These are phyloP conservation scores for Gasteruption jaculator DNA, from an alignment of 2,888 invertebrate species.

Conservation along the genomic window DNA sequence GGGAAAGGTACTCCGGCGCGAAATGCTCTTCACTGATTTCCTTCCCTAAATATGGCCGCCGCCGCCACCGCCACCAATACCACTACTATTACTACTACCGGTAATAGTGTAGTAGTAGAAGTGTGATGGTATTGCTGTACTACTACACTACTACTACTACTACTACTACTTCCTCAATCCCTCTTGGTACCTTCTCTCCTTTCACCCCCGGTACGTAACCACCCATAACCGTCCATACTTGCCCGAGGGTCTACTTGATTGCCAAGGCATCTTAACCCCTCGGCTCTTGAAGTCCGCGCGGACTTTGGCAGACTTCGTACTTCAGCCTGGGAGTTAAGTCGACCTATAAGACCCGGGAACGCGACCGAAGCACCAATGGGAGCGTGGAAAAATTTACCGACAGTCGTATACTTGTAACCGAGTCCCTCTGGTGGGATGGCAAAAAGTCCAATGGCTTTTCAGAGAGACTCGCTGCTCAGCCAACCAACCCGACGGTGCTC, in stretches of 20 bases:
- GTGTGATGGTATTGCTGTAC: no score
- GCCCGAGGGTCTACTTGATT: constrained; percentile 52
- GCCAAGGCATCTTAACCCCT: constrained; percentile 51
- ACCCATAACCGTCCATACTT: constrained; percentile 49
- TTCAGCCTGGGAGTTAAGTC: no score
- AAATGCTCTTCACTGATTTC: constrained; percentile 50
- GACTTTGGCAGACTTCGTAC: constrained; percentile 23
- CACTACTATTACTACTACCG: constrained; percentile 18
- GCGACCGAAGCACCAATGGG: constrained; percentile 29
- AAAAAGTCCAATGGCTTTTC: no score
- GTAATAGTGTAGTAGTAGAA: no score
- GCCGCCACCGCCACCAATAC: constrained; percentile 26
- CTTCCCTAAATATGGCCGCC: constrained; percentile 51
- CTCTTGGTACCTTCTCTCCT: constrained; percentile 23
- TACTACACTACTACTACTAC: no score
- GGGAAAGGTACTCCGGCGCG: no score
- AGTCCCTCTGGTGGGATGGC: no score
- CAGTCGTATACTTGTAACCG: no score
- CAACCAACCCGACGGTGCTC: no score
- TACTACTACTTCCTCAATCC: constrained; percentile 20
- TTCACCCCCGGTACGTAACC: constrained; percentile 36
- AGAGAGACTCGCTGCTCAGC: no score
- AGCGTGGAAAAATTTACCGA: constrained; percentile 35
- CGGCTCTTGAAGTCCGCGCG: constrained; percentile 45
- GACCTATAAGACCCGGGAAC: constrained; percentile 32